Conservation (phyloP, 2,113 vertebrate genomes). For the Malurus alboscapulatus region DNA sequence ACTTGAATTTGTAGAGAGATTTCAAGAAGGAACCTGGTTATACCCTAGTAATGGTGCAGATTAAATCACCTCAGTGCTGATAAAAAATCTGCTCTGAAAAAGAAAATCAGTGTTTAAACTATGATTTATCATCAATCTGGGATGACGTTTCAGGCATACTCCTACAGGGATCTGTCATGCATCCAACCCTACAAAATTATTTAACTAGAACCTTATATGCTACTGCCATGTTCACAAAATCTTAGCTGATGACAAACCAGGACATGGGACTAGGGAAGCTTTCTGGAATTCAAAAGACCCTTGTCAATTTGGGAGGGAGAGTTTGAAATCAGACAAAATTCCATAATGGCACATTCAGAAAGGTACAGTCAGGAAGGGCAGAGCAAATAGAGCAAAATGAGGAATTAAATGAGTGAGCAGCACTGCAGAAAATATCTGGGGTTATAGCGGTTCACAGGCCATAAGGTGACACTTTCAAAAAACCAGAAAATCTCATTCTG, state of each 20-base stretch:
- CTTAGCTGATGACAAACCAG: neutral
- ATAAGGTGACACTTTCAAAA: neutral
- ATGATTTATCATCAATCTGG: neutral
- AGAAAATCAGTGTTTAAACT: neutral
- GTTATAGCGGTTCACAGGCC: neutral
- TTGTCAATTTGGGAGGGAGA: neutral
- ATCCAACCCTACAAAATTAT: neutral
- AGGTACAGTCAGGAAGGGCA: neutral
- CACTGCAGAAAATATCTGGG: constrained; percentile 4
- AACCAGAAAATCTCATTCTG: neutral
- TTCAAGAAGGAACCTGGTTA: neutral
- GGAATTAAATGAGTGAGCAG: neutral
- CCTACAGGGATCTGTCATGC: neutral
- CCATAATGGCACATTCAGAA: neutral
- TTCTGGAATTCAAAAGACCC: neutral
- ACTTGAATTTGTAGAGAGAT: neutral
- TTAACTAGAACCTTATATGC: neutral
- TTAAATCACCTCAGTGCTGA: neutral
- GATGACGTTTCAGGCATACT: neutral
- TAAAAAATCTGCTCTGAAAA: neutral
- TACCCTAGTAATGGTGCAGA: neutral
- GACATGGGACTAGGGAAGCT: neutral
- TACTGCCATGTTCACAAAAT: neutral
- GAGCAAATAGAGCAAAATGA: neutral
- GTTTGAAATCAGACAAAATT: neutral